phyloP scores from a whole-genome alignment of 2,113 vertebrate species.

The Eulacestoma nigropectus region DNA sequence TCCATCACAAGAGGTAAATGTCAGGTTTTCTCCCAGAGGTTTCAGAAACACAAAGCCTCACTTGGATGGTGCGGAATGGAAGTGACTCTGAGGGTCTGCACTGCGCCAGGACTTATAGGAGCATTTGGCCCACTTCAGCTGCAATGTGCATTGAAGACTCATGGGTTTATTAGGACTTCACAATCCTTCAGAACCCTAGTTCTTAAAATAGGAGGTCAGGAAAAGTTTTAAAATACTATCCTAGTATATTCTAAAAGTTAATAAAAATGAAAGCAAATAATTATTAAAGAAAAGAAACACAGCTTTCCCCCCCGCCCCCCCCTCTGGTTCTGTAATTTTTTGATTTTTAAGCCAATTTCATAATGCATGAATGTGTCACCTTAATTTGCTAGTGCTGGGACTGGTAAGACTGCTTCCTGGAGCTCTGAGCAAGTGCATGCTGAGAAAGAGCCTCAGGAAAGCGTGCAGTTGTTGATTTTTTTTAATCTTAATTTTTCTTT shows the following conservation, averaged over 20 bases:
- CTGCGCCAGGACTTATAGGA: background rate
- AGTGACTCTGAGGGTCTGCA: background rate
- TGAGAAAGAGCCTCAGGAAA: slow-evolving; percentile 20
- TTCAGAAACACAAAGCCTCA: background rate
- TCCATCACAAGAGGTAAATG: background rate
- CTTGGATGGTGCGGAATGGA: background rate
- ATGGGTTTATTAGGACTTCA: background rate
- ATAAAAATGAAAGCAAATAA: background rate
- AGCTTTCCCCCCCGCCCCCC: too few relatives aligned
- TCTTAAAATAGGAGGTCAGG: background rate
- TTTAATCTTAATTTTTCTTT: background rate
- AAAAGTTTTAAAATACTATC: background rate
- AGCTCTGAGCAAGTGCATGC: background rate
- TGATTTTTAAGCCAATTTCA: background rate
- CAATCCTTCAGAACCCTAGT: background rate
- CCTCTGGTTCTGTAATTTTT: background rate
- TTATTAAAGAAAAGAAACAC: background rate
- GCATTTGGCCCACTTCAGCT: background rate
- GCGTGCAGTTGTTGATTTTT: background rate
- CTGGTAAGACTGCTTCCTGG: background rate
- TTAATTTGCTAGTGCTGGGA: background rate
- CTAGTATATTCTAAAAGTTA: background rate
- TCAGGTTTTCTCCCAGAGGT: background rate
- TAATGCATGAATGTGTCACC: background rate
- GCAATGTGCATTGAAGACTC: background rate